Evolutionary conservation across 2,888 invertebrate genomes (phyloP).

Genomic region (Hirtodrosophila histrioides): DNA sequence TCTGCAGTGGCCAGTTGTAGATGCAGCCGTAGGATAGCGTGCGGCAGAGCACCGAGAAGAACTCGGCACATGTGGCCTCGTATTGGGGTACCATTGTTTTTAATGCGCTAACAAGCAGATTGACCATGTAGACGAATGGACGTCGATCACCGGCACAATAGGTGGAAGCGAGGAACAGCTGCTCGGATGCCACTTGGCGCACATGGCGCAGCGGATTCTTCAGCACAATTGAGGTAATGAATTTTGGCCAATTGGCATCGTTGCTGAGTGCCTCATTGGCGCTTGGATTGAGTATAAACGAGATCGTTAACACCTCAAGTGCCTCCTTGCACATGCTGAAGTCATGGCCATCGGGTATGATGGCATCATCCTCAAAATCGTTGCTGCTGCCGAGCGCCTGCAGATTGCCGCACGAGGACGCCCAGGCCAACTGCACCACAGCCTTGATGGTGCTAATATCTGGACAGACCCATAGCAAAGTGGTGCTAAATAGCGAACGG

Average conservation of each 20-base stretch:
- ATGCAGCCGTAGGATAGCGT: constrained; percentile 84
- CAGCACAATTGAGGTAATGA: constrained; percentile 94
- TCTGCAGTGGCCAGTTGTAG: constrained; percentile 83
- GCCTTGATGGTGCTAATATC: constrained; percentile 90
- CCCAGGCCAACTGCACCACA: constrained; percentile 91
- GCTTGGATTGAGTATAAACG: constrained; percentile 94
- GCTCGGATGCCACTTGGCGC: constrained; percentile 84
- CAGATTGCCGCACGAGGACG: constrained; percentile 90
- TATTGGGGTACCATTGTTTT: constrained; percentile 82
- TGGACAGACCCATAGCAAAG: constrained; percentile 89
- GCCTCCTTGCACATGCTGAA: constrained; percentile 93
- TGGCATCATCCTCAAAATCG: constrained; percentile 84
- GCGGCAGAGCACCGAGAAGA: constrained; percentile 84
- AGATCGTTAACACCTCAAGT: constrained; percentile 95
- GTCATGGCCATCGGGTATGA: constrained; percentile 88
- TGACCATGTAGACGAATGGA: constrained; percentile 84
- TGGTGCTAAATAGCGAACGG: constrained; percentile 86
- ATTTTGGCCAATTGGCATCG: constrained; percentile 94
- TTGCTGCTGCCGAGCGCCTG: constrained; percentile 88
- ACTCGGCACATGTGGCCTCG: constrained; percentile 83
- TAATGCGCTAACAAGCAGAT: constrained; percentile 82
- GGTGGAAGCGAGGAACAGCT: constrained; percentile 83
- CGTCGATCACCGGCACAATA: constrained; percentile 84
- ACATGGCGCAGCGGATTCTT: constrained; percentile 90
- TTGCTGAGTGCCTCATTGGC: constrained; percentile 92